These are phyloP conservation scores for Luscinia megarhynchos DNA, from an alignment of 2,797 vertebrate genomes.

Conservation along the genomic window DNA sequence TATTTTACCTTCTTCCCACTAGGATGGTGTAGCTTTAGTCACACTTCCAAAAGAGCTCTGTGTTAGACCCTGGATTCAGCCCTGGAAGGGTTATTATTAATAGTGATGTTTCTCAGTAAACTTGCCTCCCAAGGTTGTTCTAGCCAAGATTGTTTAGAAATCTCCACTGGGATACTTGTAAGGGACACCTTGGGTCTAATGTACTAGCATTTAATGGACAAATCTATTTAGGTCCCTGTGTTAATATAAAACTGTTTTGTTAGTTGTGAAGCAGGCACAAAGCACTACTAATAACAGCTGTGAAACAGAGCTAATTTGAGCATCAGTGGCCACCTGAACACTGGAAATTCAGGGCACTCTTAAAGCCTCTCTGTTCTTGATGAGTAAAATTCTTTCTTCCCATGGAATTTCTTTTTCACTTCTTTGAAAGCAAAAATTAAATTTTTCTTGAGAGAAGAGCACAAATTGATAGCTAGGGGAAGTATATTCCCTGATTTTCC, in stretches of 20 bases:
- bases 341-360: conserved; percentile 11
- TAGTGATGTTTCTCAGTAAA: conserved; percentile 25
- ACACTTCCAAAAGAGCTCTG: neutral
- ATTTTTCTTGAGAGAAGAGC: neutral
- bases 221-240: conserved; percentile 76
- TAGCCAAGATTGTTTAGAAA: conserved; percentile 75
- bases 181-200: conserved; percentile 82
- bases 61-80: neutral
- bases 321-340: conserved; percentile 41
- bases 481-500: neutral
- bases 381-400: neutral
- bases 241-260: conserved; percentile 76
- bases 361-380: neutral
- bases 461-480: neutral
- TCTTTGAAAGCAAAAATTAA: conserved; percentile 16
- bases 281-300: conserved; percentile 66
- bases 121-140: conserved; percentile 65
- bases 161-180: conserved; percentile 73
- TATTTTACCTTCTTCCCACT: neutral
- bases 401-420: neutral
- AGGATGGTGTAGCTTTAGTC: neutral
- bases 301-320: conserved; percentile 53
- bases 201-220: conserved; percentile 79
- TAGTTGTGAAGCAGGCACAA: conserved; percentile 68
- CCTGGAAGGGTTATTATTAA: conserved; percentile 41